A percentile compares a stretch with the other conserved stretches of the same genome.
These are phyloP conservation scores for Cordilura impudica DNA, from an alignment of 2,888 invertebrate species.

Conservation along the genomic window DNA sequence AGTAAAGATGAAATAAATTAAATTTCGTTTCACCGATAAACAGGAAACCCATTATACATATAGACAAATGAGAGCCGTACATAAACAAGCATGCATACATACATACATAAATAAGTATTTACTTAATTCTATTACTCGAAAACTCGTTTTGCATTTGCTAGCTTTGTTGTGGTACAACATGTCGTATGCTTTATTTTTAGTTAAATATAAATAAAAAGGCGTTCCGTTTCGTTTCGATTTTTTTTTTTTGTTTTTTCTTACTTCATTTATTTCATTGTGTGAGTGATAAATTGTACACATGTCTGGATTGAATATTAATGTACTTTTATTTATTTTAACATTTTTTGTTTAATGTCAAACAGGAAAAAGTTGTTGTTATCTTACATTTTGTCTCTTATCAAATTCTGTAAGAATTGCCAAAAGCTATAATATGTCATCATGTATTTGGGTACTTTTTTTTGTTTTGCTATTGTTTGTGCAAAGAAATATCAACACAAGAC, in stretches of 20 bases:
- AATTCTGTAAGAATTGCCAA: conserved; percentile 51
- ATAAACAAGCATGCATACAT: neutral
- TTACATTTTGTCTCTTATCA: conserved; percentile 29
- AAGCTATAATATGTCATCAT: conserved; percentile 55
- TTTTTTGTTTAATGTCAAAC: neutral
- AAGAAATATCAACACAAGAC: neutral
- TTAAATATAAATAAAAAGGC: conserved; percentile 43
- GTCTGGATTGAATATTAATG: neutral
- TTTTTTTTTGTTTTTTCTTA: conserved; percentile 4
- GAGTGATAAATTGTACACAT: conserved; percentile 42
- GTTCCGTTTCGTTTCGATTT: too few species aligned
- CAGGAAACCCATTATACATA: conserved; percentile 9
- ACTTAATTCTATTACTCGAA: neutral
- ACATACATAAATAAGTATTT: neutral
- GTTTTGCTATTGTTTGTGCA: neutral
- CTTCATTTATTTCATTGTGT: neutral
- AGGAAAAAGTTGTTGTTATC: conserved; percentile 28
- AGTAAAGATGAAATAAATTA: conserved; percentile 29
- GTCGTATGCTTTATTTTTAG: conserved; percentile 25
- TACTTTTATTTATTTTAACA: neutral
- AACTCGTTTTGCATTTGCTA: neutral
- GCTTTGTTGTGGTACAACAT: neutral
- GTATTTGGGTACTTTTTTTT: conserved; percentile 1
- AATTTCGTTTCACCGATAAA: conserved; percentile 12
- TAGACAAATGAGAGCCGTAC: neutral